A percentile compares a stretch with the other conserved stretches of the same genome.
Evolutionary conservation across 1,140 invertebrate genomes (phyloP).

Genomic region (Oppia nitens): DNA sequence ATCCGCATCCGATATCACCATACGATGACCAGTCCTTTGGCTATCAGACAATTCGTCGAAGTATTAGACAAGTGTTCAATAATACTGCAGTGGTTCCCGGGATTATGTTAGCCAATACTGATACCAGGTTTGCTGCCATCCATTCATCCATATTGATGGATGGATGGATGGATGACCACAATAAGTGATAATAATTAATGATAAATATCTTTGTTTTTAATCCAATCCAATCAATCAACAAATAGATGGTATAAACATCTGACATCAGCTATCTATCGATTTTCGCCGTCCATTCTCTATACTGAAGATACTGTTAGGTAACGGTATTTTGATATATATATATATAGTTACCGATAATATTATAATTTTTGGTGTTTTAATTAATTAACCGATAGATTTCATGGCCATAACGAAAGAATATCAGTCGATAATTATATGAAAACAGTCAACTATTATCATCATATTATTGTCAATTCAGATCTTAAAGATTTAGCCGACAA

Average conservation of each 20-base stretch:
- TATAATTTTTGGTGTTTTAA: background rate
- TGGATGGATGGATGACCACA: background rate
- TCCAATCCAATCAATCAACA: background rate
- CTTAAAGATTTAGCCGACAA: background rate
- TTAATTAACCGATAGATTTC: constrained; percentile 26
- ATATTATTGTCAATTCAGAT: constrained; percentile 36
- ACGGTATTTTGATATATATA: background rate
- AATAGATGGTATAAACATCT: constrained; percentile 32
- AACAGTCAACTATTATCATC: constrained; percentile 37
- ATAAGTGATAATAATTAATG: no score
- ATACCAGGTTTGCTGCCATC: constrained; percentile 25
- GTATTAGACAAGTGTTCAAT: constrained; percentile 32
- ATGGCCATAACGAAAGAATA: constrained; percentile 39
- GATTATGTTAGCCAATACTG: constrained; percentile 37
- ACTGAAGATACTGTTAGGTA: constrained; percentile 26
- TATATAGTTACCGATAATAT: background rate
- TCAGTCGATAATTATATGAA: constrained; percentile 33
- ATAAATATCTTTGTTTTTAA: no score
- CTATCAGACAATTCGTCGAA: constrained; percentile 33
- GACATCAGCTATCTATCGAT: constrained; percentile 35
- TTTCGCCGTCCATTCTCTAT: constrained; percentile 32
- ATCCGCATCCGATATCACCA: constrained; percentile 33
- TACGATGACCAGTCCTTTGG: constrained; percentile 30
- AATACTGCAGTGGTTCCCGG: constrained; percentile 33
- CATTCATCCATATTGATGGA: background rate